phyloP scores from a whole-genome alignment of 2,888 invertebrate species.

The Lasioglossum zephyrum region DNA sequence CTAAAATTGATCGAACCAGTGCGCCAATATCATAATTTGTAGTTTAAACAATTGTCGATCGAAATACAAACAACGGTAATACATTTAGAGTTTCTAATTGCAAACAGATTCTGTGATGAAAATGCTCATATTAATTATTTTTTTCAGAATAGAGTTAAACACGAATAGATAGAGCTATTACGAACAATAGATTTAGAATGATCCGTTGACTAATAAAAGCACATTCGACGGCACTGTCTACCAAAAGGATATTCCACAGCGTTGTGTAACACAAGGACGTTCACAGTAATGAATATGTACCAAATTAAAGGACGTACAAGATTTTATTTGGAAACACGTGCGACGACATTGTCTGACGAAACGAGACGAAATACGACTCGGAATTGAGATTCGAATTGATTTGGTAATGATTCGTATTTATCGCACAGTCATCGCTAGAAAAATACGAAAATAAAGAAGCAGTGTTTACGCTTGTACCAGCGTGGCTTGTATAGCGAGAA shows the following conservation, averaged over 20 bases:
- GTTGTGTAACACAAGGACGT: not conserved
- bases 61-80: too few species aligned
- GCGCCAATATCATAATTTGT: too few species aligned
- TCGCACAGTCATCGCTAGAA: not conserved
- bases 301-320: not conserved
- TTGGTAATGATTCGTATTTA: not conserved
- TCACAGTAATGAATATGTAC: not conserved
- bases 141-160: not conserved
- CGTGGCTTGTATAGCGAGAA: not conserved
- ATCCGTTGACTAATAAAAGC: not conserved
- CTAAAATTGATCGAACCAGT: too few species aligned
- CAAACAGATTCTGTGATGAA: not conserved
- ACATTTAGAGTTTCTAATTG: too few species aligned
- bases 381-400: not conserved
- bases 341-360: constrained; percentile 2
- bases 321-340: not conserved
- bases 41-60: too few species aligned
- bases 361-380: not conserved
- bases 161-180: not conserved
- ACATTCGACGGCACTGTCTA: not conserved
- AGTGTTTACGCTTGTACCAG: not conserved
- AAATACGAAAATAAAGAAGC: not conserved
- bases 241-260: not conserved
- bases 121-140: too few species aligned
- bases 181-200: not conserved